These are phyloP conservation scores for Tholera decimalis DNA, from an alignment of 2,888 invertebrate species.

Conservation along the genomic window DNA sequence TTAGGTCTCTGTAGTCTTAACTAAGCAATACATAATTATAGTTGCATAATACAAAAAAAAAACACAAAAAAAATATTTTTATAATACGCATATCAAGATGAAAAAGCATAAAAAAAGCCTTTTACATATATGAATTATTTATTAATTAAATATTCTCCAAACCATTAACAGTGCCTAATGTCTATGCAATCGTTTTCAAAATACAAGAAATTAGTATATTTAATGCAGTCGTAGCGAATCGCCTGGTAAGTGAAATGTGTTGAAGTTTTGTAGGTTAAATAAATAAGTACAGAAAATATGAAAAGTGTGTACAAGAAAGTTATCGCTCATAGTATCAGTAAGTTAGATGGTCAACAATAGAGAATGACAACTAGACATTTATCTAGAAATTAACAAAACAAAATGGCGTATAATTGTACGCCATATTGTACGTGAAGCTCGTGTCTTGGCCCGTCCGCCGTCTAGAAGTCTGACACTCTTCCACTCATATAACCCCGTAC, in stretches of 20 bases:
- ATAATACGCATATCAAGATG: neutral
- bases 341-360: neutral
- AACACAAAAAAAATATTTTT: conserved; percentile 20
- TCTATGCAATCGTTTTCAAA: conserved; percentile 33
- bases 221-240: neutral
- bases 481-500: too few relatives aligned
- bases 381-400: neutral
- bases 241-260: neutral
- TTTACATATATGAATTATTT: conserved; percentile 7
- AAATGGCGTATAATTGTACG: neutral
- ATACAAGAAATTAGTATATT: neutral
- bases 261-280: neutral
- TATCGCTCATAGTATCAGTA: neutral
- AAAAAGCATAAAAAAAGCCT: conserved; percentile 2
- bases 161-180: neutral
- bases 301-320: neutral
- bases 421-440: neutral
- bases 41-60: neutral
- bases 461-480: too few relatives aligned
- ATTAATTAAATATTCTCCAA: conserved; percentile 5
- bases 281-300: neutral
- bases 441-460: too few relatives aligned
- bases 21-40: conserved; percentile 12
- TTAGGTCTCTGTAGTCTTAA: neutral
- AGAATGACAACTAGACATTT: neutral